A percentile compares a stretch with the other conserved stretches of the same genome.
These are phyloP conservation scores for Drosophila elegans DNA, from an alignment of 1,140 invertebrate species.

Conservation along the genomic window DNA sequence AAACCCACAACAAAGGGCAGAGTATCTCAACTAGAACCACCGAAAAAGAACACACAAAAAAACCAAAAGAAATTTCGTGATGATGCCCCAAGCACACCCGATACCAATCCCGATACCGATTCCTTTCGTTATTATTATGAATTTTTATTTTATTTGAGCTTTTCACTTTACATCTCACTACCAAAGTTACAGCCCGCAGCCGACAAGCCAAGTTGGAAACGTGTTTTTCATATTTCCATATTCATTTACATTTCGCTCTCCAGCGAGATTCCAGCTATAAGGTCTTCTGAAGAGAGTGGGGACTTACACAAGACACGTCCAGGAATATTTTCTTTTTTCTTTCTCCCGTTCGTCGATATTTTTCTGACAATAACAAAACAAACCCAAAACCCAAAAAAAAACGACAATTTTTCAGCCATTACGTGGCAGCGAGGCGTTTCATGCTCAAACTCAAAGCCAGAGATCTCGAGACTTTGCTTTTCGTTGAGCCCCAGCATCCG, in stretches of 20 bases:
- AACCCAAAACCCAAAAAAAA: conserved; percentile 6
- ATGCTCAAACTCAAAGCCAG: conserved; percentile 11
- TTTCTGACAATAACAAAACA: conserved; percentile 24
- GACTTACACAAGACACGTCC: conserved; percentile 12
- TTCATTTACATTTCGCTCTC: conserved; percentile 60
- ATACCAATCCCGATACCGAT: conserved; percentile 8
- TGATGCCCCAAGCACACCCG: conserved; percentile 15
- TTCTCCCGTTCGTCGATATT: conserved; percentile 18
- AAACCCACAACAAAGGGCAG: conserved; percentile 31
- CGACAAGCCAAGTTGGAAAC: conserved; percentile 42
- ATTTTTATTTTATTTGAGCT: conserved; percentile 58
- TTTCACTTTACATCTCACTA: conserved; percentile 63
- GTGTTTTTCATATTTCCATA: conserved; percentile 76
- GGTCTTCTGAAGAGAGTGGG: conserved; percentile 1
- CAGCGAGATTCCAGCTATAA: conserved; percentile 12
- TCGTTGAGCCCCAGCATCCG: conserved; percentile 8
- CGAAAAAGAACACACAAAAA: conserved; percentile 12
- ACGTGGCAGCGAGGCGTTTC: conserved; percentile 47
- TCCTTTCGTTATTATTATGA: conserved; percentile 55
- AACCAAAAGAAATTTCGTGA: conserved; percentile 28
- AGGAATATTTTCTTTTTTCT: conserved; percentile 43
- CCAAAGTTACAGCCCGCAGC: conserved; percentile 4
- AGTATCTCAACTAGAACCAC: conserved; percentile 14
- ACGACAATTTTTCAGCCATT: conserved; percentile 44
- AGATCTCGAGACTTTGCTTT: conserved; percentile 7